A percentile compares a stretch with the other conserved stretches of the same genome.
These are phyloP conservation scores for Himantopus leucocephalus DNA, from an alignment of 2,113 vertebrate genomes.

Conservation along the genomic window DNA sequence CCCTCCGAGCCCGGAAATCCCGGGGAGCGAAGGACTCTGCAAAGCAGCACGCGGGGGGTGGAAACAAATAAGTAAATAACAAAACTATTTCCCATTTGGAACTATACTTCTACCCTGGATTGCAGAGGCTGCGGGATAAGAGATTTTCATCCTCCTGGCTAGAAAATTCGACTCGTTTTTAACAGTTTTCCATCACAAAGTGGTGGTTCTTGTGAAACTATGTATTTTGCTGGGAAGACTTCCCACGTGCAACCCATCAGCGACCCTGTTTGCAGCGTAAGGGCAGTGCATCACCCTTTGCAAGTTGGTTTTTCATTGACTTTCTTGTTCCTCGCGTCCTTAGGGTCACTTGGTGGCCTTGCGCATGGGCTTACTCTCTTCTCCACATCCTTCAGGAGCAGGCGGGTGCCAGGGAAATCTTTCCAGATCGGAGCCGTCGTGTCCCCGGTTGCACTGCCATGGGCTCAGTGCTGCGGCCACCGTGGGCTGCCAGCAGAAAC, in stretches of 20 bases:
- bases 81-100: neutral
- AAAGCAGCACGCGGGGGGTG: neutral
- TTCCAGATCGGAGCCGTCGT: fast-evolving
- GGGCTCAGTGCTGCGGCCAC: neutral
- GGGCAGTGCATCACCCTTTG: fast-evolving
- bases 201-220: neutral
- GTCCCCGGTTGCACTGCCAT: fast-evolving
- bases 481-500: neutral
- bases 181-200: neutral
- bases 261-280: fast-evolving
- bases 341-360: neutral
- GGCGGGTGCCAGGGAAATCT: fast-evolving
- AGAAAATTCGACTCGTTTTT: neutral
- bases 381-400: neutral
- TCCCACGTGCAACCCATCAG: fast-evolving
- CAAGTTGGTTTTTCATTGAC: neutral
- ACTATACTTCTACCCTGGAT: neutral
- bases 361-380: fast-evolving
- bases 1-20: neutral
- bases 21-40: neutral
- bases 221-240: neutral
- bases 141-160: neutral
- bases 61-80: neutral
- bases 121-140: fast-evolving
- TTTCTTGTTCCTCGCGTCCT: neutral